Conservation (phyloP, 2,797 vertebrate species). For the Pantherophis alleghaniensis region DNA sequence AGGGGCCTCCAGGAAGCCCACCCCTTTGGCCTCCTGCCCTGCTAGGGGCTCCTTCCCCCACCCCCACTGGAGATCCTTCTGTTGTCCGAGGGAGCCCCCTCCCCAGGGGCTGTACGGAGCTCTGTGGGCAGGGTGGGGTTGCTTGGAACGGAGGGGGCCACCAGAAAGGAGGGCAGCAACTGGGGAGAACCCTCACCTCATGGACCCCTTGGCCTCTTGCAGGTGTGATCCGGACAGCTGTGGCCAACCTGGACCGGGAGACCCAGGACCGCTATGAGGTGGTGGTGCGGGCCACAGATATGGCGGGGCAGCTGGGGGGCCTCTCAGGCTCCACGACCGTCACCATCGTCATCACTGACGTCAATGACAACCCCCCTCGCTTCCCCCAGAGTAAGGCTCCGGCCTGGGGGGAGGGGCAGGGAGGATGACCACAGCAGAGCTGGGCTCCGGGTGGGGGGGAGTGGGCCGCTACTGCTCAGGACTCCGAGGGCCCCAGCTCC, state of each 20-base stretch:
- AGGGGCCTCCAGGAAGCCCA: neutral
- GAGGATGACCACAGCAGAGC: neutral
- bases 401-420: accelerated
- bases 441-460: accelerated
- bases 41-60: neutral
- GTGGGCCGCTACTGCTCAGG: accelerated
- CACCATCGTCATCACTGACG: slow-evolving; percentile 96
- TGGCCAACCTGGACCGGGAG: slow-evolving; percentile 95
- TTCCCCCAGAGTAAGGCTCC: slow-evolving; percentile 91
- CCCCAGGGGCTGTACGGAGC: neutral
- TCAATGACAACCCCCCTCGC: slow-evolving; percentile 96
- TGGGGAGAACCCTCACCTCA: neutral
- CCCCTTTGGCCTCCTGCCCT: neutral
- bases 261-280: slow-evolving; percentile 95
- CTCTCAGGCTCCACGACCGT: slow-evolving; percentile 96
- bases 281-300: slow-evolving; percentile 96
- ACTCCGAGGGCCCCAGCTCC: neutral
- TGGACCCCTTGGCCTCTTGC: slow-evolving; percentile 35
- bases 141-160: neutral
- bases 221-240: slow-evolving; percentile 94
- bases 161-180: neutral
- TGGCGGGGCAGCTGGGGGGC: slow-evolving; percentile 97
- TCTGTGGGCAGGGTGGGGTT: too few relatives aligned
- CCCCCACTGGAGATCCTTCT: neutral
- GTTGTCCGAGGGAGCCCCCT: neutral